A percentile compares a stretch with the other conserved stretches of the same genome.
Conservation (phyloP, 1,140 invertebrate species). For the Cydia splendana region DNA sequence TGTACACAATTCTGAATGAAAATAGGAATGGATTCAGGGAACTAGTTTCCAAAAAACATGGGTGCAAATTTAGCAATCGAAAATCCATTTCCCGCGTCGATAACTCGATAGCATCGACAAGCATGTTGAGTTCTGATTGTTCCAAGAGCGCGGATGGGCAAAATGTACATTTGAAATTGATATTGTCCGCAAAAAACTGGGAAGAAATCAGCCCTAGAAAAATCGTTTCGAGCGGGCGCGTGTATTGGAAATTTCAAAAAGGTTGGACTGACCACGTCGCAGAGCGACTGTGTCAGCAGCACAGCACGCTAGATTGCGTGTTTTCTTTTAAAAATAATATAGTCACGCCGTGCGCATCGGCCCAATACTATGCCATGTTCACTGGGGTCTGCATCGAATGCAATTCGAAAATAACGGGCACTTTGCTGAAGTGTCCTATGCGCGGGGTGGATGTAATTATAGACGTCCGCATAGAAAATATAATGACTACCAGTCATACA, state of each 20-base stretch:
- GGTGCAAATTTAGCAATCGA: neutral
- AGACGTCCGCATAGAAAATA: neutral
- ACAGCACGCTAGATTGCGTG: neutral
- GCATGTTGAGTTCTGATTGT: neutral
- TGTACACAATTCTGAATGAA: neutral
- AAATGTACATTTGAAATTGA: neutral
- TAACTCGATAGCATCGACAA: no score
- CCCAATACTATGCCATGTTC: neutral
- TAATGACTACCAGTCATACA: neutral
- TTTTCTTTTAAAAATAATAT: constrained; percentile 4
- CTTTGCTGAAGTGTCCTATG: neutral
- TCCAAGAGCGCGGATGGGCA: no score
- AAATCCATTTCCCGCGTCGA: no score
- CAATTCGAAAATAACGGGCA: neutral
- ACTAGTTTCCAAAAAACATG: neutral
- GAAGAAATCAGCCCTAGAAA: neutral
- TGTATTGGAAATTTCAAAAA: neutral
- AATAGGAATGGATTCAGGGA: neutral
- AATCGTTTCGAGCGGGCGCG: neutral
- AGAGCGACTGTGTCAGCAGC: neutral
- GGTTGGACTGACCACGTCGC: neutral
- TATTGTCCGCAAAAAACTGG: neutral
- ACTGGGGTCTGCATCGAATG: neutral
- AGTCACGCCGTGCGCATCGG: neutral
- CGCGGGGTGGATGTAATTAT: neutral